Evolutionary conservation across 2,797 vertebrate species (phyloP), one percentile per base, ranked within the genome.

Genomic region (Cyclura pinguis): DNA sequence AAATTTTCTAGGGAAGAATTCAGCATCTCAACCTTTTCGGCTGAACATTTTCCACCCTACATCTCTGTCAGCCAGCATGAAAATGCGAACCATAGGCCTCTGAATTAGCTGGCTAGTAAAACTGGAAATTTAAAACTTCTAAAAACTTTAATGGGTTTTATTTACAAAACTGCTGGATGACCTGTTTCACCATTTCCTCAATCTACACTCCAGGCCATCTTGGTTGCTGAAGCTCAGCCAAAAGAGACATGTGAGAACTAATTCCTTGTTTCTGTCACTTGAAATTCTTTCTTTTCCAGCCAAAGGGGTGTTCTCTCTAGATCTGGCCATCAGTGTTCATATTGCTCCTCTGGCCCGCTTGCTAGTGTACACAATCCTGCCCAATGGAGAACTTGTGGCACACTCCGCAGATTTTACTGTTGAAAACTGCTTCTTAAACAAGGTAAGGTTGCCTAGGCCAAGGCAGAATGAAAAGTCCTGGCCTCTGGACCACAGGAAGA

Each of bases 391-490:
- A 77, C 42, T 91, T 1, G 22, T 91, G 4, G 85, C 3, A 13
- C 2, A 78, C 47, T 69, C 89, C 0, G 6, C 2, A 6, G 47
- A 59, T 1, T 78, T 87, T 18, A 1, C 22, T 0, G n/a, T 91
- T 38, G 89, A 84, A 10, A 42, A 67, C 9, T 91, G 89, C 50
- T 91, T 91, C 10, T 20, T 8, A 24, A 87, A 91, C 12, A 91
- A 91, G 89, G 89, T 91, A 69, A 38, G n/a, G 69, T 0, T 67
- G 57, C 1, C 84, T 24, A 38, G 22, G 67, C 2, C 67, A 69
- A 69, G 24, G 64, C 9, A 69, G 24, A 69, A 29, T 4, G n/a
- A 32, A 62, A 69, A 32, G 29, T 10, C 10, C 29, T 69, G 67
- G 9, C 67, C 64, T n/a, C 42, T 83, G 57, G 3, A 13, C 35